A percentile compares a stretch with the other conserved stretches of the same genome.
These are phyloP conservation scores for Psilopogon haemacephalus DNA, from an alignment of 2,113 vertebrate genomes.

Conservation along the genomic window DNA sequence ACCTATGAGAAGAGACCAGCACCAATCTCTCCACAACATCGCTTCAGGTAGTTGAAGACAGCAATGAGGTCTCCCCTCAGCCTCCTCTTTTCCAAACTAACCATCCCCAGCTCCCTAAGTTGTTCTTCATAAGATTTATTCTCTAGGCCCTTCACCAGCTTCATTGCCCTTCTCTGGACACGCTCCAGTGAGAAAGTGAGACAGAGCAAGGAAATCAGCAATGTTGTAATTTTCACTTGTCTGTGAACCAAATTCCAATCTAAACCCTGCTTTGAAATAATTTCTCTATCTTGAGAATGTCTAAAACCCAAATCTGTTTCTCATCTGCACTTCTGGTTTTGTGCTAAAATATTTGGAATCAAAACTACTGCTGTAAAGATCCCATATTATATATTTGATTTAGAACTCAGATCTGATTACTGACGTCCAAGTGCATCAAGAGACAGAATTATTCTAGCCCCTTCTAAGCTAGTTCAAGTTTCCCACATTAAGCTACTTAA, in stretches of 20 bases:
- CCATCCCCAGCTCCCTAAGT: no score
- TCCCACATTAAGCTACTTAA: neutral
- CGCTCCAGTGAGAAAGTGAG: neutral
- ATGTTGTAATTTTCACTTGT: neutral
- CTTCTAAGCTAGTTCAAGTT: neutral
- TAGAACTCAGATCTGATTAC: neutral
- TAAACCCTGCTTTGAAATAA: neutral
- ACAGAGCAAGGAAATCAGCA: neutral
- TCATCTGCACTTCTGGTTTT: neutral
- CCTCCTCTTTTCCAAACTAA: no score
- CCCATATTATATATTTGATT: neutral
- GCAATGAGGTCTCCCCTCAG: no score
- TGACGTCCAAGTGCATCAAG: neutral
- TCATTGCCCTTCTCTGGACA: no score
- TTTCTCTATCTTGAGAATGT: neutral
- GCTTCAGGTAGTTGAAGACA: no score
- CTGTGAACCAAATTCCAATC: neutral
- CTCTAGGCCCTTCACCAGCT: no score
- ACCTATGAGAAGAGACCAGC: no score
- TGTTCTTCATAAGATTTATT: no score
- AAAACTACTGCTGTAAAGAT: neutral
- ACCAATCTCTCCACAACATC: no score
- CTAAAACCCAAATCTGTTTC: neutral
- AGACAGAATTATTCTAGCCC: neutral
- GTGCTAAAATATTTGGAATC: neutral